Evolutionary conservation across 2,113 vertebrate species (phyloP), one percentile per base, ranked within the genome.

Genomic region (Sapayoa aenigma): DNA sequence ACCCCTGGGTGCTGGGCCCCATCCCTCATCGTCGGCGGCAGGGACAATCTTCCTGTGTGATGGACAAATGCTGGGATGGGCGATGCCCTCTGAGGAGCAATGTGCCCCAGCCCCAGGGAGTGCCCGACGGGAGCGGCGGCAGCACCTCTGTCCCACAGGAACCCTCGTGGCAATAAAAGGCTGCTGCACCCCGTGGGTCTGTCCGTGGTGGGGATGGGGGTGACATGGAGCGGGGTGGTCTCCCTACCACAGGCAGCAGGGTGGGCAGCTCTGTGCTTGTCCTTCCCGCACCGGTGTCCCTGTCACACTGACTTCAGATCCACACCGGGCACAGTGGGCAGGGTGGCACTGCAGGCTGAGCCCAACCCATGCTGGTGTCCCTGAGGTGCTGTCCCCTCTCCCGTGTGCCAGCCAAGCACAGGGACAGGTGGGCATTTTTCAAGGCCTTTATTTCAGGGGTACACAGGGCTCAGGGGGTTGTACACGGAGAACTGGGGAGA

Each of bases 271-370:
- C 63, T 9, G 9, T 37, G 67, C 27, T 11, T 18, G 33, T 69
- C 79, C 41, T 18, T 75, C 47, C 71, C 79, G 13, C 11, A 5
- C 35, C 27, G 2, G 11, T 0, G 19, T 24, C 74, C 60, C 35
- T 16, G 7, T 42, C 23, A 10, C 1, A 3, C 37, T 22, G 58
- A 50, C 49, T 12, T 12, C 1, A 0, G 28, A 60, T 41, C 35
- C 25, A 13, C 0, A 5, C 53, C 12, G 0, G 1, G 39, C 2
- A 1, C 2, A 0, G 69, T 1, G 9, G 4, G 7, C 0, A 1
- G 39, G 2, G 8, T 41, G 63, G 49, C 63, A 72, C 16, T 0
- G 0, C 1, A 0, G 14, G 18, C 3, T 13, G 41, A 50, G n/a
- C n/a, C 39, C 46, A 21, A 35, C 42, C 60, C 1, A 13, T 5